These are phyloP conservation scores for Oncorhynchus kisutch DNA, from an alignment of 2,113 vertebrate species.

Conservation along the genomic window DNA sequence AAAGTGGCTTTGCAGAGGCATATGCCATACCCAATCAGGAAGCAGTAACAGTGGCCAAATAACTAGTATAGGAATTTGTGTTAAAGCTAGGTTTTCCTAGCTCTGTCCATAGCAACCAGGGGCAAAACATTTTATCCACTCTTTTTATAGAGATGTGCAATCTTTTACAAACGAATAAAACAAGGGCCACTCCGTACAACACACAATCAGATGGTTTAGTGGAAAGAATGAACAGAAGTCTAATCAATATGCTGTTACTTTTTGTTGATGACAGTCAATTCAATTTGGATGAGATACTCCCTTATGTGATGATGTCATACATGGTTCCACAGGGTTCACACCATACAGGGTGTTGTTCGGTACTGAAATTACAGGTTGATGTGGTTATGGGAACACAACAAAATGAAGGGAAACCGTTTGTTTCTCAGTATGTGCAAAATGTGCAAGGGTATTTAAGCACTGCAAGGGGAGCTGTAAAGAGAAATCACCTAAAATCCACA, in stretches of 20 bases:
- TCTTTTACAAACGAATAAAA: not conserved
- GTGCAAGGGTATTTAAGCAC: no score
- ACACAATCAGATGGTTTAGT: not conserved
- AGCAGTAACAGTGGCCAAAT: not conserved
- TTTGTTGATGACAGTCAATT: constrained; percentile 9
- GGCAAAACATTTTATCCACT: no score
- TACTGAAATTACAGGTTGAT: not conserved
- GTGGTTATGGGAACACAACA: not conserved
- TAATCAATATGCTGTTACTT: not conserved
- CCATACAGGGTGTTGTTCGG: not conserved
- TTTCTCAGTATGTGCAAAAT: not conserved
- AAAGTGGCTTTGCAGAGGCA: not conserved
- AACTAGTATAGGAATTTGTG: not conserved
- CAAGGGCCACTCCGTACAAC: not conserved
- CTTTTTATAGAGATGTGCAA: not conserved
- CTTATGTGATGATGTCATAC: constrained; percentile 7
- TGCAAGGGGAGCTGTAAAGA: no score
- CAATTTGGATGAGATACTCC: not conserved
- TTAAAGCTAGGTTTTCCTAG: not conserved
- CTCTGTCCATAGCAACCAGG: no score
- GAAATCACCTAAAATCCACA: no score
- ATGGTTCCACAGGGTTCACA: not conserved
- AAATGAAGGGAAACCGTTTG: not conserved
- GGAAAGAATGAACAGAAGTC: not conserved
- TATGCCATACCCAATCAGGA: constrained; percentile 2